Conservation (phyloP, 2,113 vertebrate genomes). For the Lasiurus borealis region DNA sequence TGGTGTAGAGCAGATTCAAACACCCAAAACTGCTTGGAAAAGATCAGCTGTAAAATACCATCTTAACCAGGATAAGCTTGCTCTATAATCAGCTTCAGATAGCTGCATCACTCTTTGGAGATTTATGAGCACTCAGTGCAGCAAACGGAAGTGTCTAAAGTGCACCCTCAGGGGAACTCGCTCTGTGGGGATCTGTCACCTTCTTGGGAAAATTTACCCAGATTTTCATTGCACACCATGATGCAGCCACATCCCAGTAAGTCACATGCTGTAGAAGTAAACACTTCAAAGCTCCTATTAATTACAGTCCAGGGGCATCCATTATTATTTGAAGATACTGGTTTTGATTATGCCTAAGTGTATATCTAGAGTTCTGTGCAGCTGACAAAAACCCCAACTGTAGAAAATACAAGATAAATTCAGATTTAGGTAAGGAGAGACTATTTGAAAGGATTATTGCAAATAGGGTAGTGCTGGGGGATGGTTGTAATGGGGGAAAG, state of each 20-base stretch:
- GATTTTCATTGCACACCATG: not conserved
- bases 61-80: not conserved
- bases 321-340: not conserved
- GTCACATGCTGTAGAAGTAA: not conserved
- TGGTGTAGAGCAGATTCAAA: not conserved
- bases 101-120: not conserved
- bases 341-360: not conserved
- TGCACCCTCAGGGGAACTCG: too few species aligned
- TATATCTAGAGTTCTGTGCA: not conserved
- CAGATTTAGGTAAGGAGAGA: not conserved
- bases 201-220: not conserved
- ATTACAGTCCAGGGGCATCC: not conserved
- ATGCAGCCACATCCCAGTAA: not conserved
- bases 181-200: not conserved
- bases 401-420: not conserved
- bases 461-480: not conserved
- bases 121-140: not conserved
- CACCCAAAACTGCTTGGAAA: not conserved
- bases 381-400: not conserved
- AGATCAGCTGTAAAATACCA: not conserved
- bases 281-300: not conserved
- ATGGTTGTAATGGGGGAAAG: not conserved
- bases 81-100: not conserved
- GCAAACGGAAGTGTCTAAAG: not conserved
- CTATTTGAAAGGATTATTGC: not conserved